A percentile compares a stretch with the other conserved stretches of the same genome.
These are phyloP conservation scores for Eristalis tenax DNA, from an alignment of 2,888 invertebrate species.

Conservation along the genomic window DNA sequence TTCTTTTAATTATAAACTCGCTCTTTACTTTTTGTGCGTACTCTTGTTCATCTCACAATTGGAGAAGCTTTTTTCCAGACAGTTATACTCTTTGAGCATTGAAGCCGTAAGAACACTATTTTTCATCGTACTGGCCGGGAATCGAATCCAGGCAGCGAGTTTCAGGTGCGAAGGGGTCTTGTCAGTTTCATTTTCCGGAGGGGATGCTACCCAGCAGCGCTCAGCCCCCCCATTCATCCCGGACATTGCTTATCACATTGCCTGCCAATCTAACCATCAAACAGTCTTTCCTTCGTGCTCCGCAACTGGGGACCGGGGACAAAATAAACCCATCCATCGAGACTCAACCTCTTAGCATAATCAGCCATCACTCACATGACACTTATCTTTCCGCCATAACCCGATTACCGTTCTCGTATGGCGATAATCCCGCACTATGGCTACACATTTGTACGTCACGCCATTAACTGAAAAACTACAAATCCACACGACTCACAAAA, in stretches of 20 bases:
- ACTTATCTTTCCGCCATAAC: conserved; percentile 26
- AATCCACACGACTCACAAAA: conserved; percentile 1
- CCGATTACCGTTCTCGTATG: conserved; percentile 11
- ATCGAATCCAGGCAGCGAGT: too few relatives aligned
- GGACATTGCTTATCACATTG: background rate
- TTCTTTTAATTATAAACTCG: too few relatives aligned
- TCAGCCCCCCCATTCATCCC: background rate
- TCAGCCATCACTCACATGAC: conserved; percentile 27
- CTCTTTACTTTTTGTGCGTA: too few relatives aligned
- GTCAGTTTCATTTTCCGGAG: background rate
- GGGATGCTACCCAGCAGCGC: background rate
- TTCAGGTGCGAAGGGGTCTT: too few relatives aligned
- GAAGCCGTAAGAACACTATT: too few relatives aligned
- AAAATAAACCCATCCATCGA: background rate
- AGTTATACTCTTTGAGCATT: too few relatives aligned
- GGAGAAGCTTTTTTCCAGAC: too few relatives aligned
- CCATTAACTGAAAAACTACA: conserved; percentile 9
- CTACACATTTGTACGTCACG: conserved; percentile 5
- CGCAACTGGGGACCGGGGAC: background rate
- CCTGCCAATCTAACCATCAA: background rate
- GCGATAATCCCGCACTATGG: conserved; percentile 24
- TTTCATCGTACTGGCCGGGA: too few relatives aligned
- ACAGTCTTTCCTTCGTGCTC: background rate
- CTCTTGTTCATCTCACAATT: too few relatives aligned
- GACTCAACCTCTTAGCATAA: background rate